Conservation (phyloP, 2,113 vertebrate genomes). For the Spilogale gracilis region DNA sequence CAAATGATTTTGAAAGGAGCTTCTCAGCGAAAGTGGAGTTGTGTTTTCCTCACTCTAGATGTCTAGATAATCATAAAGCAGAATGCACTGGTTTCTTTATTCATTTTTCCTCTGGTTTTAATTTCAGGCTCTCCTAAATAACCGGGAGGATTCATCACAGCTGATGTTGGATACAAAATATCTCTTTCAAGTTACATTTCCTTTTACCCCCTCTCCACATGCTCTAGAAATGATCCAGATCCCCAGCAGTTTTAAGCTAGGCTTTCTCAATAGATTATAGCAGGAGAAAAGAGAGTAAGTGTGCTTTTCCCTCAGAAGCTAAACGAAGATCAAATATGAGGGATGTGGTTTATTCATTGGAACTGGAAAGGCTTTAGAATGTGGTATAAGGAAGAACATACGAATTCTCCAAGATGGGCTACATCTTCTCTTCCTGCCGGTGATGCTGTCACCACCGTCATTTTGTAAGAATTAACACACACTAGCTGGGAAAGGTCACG, state of each 20-base stretch:
- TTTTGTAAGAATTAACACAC: neutral
- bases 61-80: neutral
- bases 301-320: slow-evolving; percentile 50
- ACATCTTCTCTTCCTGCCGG: neutral
- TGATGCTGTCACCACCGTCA: neutral
- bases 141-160: slow-evolving; percentile 91
- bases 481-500: neutral
- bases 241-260: slow-evolving; percentile 95
- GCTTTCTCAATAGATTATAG: slow-evolving; percentile 94
- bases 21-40: neutral
- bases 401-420: neutral
- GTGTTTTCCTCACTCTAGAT: neutral
- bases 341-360: neutral
- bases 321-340: neutral
- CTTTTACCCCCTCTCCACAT: slow-evolving; percentile 93
- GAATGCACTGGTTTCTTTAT: neutral
- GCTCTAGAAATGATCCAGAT: slow-evolving; percentile 95
- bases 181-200: slow-evolving; percentile 97
- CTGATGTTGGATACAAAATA: slow-evolving; percentile 95
- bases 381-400: slow-evolving; percentile 3
- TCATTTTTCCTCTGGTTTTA: slow-evolving; percentile 72
- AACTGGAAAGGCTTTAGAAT: neutral
- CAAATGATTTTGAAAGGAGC: neutral
- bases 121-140: slow-evolving; percentile 92
- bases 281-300: neutral